Percentiles rank a stretch among this genome's conserved stretches.
Conservation (phyloP, 2,797 vertebrate genomes). For the Oreochromis mossambicus region DNA sequence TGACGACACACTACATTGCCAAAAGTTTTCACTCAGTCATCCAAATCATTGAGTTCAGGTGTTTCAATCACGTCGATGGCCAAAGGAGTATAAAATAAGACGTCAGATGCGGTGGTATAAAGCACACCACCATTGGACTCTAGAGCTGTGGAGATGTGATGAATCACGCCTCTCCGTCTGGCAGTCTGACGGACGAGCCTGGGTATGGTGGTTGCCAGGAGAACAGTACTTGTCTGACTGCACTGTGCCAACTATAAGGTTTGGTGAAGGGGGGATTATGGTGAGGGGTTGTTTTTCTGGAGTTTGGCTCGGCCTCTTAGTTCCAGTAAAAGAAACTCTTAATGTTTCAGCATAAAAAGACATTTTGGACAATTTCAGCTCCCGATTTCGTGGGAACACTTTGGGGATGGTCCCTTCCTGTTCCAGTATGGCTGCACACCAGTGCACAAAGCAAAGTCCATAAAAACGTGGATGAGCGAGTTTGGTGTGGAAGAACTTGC, state of each 20-base stretch:
- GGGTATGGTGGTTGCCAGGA: not conserved
- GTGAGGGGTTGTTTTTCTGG: not conserved
- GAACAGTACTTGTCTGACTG: not conserved
- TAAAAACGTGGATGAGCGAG: not conserved
- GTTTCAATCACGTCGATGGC: not conserved
- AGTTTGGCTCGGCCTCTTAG: not conserved
- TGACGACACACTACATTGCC: not conserved
- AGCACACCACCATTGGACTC: not conserved
- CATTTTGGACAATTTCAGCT: not conserved
- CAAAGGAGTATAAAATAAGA: not conserved
- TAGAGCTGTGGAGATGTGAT: not conserved
- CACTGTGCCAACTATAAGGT: not conserved
- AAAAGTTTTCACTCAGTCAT: not conserved
- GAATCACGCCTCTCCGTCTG: not conserved
- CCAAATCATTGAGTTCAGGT: not conserved
- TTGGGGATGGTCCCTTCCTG: not conserved
- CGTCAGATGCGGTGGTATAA: not conserved
- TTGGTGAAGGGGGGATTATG: not conserved
- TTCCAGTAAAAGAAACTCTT: not conserved
- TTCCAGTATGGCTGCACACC: not conserved
- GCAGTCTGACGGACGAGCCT: not conserved
- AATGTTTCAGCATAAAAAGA: not conserved
- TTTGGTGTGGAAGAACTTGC: not conserved
- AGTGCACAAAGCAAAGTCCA: not conserved
- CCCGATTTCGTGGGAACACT: not conserved